A percentile compares a stretch with the other conserved stretches of the same genome.
Conservation (phyloP, 2,888 invertebrate genomes). For the Piscicola geometra region DNA sequence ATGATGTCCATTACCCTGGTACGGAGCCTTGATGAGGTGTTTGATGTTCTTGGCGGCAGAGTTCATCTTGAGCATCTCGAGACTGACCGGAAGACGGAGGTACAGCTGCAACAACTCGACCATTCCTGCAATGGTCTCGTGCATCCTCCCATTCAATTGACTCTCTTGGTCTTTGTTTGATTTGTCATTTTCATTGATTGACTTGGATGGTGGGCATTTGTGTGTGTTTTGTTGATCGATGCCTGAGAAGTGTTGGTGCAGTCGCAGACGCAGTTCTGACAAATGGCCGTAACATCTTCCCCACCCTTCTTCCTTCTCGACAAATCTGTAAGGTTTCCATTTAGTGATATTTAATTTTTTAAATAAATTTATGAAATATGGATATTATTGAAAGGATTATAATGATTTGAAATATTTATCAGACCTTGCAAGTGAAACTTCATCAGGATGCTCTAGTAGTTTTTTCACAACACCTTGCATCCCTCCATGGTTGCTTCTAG, state of each 20-base stretch:
- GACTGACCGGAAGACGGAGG: slow-evolving; percentile 79
- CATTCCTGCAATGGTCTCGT: slow-evolving; percentile 53
- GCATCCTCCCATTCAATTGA: too few species aligned
- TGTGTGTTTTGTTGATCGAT: neutral
- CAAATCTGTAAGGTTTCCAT: neutral
- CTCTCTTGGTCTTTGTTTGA: neutral
- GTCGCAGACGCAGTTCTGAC: neutral
- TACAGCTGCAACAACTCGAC: slow-evolving; percentile 79
- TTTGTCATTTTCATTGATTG: neutral
- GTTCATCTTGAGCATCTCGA: slow-evolving; percentile 82
- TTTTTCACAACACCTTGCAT: too few species aligned
- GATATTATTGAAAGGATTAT: neutral
- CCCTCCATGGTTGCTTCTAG: too few species aligned
- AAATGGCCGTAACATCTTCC: neutral
- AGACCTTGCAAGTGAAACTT: too few species aligned
- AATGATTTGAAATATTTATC: neutral
- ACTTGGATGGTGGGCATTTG: neutral
- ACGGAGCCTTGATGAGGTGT: slow-evolving; percentile 55
- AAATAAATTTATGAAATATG: neutral
- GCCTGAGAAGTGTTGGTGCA: neutral
- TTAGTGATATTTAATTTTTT: too few species aligned
- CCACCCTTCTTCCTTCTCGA: slow-evolving; percentile 2
- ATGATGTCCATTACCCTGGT: slow-evolving; percentile 22
- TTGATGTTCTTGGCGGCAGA: slow-evolving; percentile 87
- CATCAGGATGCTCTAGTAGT: too few species aligned